Conservation (phyloP, 2,888 invertebrate species). For the Zhuqinia jingwanae region DNA sequence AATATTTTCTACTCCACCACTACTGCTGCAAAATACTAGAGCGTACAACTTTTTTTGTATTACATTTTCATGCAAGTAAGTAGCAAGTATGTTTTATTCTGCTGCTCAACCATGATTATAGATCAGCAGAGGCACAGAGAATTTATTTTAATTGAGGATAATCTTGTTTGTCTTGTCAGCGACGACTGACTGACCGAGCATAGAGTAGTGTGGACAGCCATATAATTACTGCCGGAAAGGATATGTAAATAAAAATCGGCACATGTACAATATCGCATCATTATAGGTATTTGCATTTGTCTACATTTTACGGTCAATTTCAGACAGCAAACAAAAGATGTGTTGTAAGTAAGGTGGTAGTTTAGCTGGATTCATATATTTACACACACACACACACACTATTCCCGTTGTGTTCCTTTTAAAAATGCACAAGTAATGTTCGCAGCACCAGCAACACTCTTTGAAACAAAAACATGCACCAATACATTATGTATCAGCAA, state of each 20-base stretch:
- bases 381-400: background rate
- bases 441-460: background rate
- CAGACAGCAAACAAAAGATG: background rate
- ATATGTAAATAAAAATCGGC: background rate
- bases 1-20: background rate
- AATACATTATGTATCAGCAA: too few relatives aligned
- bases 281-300: slow-evolving; percentile 10
- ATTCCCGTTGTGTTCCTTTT: background rate
- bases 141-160: too few relatives aligned
- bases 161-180: too few relatives aligned
- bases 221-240: background rate
- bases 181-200: background rate
- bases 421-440: too few relatives aligned
- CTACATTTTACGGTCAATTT: background rate
- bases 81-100: too few relatives aligned
- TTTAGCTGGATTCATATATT: too few relatives aligned
- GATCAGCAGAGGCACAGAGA: too few relatives aligned
- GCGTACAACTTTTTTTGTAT: too few relatives aligned
- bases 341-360: too few relatives aligned
- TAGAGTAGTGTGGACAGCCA: background rate
- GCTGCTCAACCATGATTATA: too few relatives aligned
- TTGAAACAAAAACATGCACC: background rate
- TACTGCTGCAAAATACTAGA: background rate
- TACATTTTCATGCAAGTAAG: too few relatives aligned
- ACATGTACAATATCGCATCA: slow-evolving; percentile 4